phyloP scores from a whole-genome alignment of 2,888 invertebrate genomes.

The Drosophila bunnanda region DNA sequence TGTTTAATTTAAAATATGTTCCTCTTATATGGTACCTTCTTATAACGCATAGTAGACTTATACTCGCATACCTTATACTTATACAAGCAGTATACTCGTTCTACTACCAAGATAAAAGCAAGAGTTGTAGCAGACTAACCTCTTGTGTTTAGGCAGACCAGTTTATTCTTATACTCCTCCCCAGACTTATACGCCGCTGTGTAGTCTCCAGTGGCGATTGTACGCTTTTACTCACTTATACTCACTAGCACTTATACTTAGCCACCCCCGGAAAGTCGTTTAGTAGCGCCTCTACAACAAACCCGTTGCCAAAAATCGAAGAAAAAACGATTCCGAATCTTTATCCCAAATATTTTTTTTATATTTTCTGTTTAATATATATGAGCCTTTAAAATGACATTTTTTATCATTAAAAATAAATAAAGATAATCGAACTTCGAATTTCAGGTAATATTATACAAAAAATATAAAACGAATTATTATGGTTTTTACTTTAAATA shows the following conservation, averaged over 20 bases:
- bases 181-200: not conserved
- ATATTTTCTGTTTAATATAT: too few relatives aligned
- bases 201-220: not conserved
- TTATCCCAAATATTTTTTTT: too few relatives aligned
- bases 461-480: too few relatives aligned
- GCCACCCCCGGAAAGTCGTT: constrained; percentile 6
- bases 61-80: constrained; percentile 1
- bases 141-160: not conserved
- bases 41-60: not conserved
- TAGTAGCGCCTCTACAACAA: too few relatives aligned
- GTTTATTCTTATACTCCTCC: constrained; percentile 2
- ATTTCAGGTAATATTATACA: too few relatives aligned
- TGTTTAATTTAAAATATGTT: too few relatives aligned
- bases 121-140: not conserved
- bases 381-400: too few relatives aligned
- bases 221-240: not conserved
- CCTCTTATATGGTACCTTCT: not conserved
- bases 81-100: not conserved
- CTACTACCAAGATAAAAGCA: not conserved
- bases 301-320: too few relatives aligned
- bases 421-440: too few relatives aligned
- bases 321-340: too few relatives aligned
- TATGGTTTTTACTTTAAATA: too few relatives aligned
- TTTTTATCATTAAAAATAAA: too few relatives aligned
- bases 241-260: not conserved